Evolutionary conservation across 2,113 vertebrate species (phyloP).

Genomic region (Neodontobutis hainanensis): DNA sequence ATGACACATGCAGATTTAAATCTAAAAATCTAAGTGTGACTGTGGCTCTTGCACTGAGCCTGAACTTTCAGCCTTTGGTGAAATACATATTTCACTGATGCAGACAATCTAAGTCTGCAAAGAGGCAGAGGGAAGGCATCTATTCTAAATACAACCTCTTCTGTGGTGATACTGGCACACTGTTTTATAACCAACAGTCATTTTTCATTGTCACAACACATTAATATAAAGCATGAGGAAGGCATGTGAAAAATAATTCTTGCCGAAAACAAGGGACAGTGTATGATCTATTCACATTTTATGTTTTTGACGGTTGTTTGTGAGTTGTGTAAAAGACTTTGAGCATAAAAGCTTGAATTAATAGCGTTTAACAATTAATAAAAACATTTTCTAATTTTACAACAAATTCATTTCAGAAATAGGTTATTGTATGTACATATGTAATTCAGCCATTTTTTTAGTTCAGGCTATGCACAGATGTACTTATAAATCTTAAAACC

Average conservation of each 20-base stretch:
- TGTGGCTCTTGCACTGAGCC: slow-evolving; percentile 36
- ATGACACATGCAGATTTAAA: slow-evolving; percentile 39
- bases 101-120: slow-evolving; percentile 24
- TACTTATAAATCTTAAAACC: neutral
- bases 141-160: slow-evolving; percentile 39
- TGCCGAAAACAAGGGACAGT: slow-evolving; percentile 23
- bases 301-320: slow-evolving; percentile 13
- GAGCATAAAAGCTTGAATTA: too few species aligned
- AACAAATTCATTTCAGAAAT: too few species aligned
- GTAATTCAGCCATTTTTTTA: too few species aligned
- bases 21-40: slow-evolving; percentile 56
- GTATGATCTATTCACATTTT: slow-evolving; percentile 1
- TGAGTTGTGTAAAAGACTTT: too few species aligned
- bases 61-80: slow-evolving; percentile 16
- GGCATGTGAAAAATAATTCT: slow-evolving; percentile 25
- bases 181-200: slow-evolving; percentile 27
- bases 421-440: too few species aligned
- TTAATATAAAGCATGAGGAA: slow-evolving; percentile 23
- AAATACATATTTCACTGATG: slow-evolving; percentile 46
- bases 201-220: slow-evolving; percentile 38
- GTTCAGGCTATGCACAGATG: too few species aligned
- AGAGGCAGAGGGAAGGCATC: slow-evolving; percentile 30
- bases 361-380: too few species aligned
- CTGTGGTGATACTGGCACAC: slow-evolving; percentile 34
- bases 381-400: too few species aligned